Evolutionary conservation across 1,140 invertebrate species (phyloP), one percentile per base, ranked within the genome.

Genomic region (Drosophila littoralis): DNA sequence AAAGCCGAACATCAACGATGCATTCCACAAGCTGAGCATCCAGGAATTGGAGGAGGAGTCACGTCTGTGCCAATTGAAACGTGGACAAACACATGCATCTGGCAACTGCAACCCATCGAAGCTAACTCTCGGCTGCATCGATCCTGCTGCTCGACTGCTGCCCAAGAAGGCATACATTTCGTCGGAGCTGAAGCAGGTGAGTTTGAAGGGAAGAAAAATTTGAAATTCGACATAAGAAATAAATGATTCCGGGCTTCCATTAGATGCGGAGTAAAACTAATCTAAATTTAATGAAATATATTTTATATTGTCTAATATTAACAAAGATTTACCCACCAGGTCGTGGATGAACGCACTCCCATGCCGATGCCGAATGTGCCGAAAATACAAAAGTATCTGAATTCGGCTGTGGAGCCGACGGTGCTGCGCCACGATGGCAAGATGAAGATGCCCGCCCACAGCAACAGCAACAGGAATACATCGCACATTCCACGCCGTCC

Each of bases 131-230:
- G 50, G 63, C 7, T 66, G 64, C 42, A 78, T 89, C 8, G 43
- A 75, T 17, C n/a, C 51, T 1, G 45, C 36, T 1, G 61, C 57
- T 33, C 55, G 42, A 0, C n/a, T 83, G 13, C 68, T 92, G 51
- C 91, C 91, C 0, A 91, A 91, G 45, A 92, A 92, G 54, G 90
- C 90, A 1, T 92, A 92, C 33, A 92, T 92, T 40, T 91, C 84
- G 1, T 90, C 90, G 0, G 84, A 92, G 13, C 54, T 91, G 5
- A 90, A 88, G 60, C 86, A 91, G 40, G 91, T 92, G 55, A 76
- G 75, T 74, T 1, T 10, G 1, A 17, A 17, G 17, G 17, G 17
- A 17, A 17, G 1, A 17, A 17, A 17, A 17, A n/a, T n/a, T n/a
- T n/a, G n/a, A n/a, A n/a, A n/a, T n/a, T n/a, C n/a, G 22, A 22